Base-by-base conservation (phyloP, 2,888 invertebrate species). In the Caenorhabditis wallacei region DNA sequence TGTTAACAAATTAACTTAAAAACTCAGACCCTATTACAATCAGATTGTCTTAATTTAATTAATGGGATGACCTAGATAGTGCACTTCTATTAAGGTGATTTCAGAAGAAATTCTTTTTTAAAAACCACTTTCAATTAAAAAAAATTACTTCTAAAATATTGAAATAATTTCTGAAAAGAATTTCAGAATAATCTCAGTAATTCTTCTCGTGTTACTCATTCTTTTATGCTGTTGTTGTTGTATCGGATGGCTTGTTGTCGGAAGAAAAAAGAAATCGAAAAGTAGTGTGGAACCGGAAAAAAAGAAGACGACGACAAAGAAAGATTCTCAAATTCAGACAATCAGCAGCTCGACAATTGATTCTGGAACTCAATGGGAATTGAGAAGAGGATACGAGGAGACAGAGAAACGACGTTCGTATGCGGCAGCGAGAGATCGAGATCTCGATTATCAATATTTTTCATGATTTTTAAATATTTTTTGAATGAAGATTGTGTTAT, bases 181-280 rank as follows among this genome's bases (percentile, higher is more conserved):
- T 56, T 80, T 2, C 64, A 81, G 70, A 56, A 78, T 76, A 30
- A 82, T 83, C 51, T 56, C 53, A 3, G 57, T 82, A 1, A 69
- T 72, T 37, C 64, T 72, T 1, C 24, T 80, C 16, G 48, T 85
- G 11, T 37, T 83, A n/a, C 61, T 81, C 11, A 16, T 85, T 18
- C 70, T 84, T 22, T 24, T 85, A n/a, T 74, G 83, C 40, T 85
- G 83, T 57, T 84, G 85, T 80, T 84, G 84, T 59, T 85, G 79
- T 30, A 53, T 79, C 24, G 54, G 56, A 37, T 79, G 70, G 70
- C 40, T 63, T 2, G 40, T 46, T 10, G 69, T 76, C 40, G 82
- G 57, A 40, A 61, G 54, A 66, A 80, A 53, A 30, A 72, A 72
- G 64, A 75, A 72, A 59, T 40, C 72, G 7, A 51, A 24, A 30